phyloP scores from a whole-genome alignment of 2,888 invertebrate genomes.

The Metallyticus violacea region DNA sequence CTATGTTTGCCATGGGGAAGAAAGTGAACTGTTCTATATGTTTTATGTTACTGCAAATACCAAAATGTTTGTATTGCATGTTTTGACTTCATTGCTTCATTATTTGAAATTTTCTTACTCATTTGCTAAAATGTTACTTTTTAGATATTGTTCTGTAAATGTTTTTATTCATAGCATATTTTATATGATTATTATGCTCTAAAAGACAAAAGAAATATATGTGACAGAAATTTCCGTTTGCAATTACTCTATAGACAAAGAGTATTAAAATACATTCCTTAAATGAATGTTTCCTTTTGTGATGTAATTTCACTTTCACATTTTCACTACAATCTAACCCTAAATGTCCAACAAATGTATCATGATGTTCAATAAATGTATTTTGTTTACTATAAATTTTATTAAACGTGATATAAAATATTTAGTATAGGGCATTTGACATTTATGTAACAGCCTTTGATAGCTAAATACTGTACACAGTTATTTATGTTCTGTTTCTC shows the following conservation, averaged over 20 bases:
- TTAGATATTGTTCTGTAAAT: neutral
- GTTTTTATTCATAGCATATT: neutral
- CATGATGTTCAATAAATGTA: neutral
- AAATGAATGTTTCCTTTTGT: neutral
- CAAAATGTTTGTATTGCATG: neutral
- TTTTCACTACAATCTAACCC: neutral
- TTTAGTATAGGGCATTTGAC: neutral
- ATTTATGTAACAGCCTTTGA: neutral
- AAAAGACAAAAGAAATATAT: neutral
- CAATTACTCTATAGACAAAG: neutral
- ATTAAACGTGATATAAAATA: neutral
- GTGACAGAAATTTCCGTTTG: neutral
- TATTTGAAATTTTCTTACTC: neutral
- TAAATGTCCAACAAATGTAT: neutral
- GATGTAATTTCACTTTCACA: neutral
- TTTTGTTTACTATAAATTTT: neutral
- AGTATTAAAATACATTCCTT: neutral
- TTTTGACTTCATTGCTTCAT: neutral
- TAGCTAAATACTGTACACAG: neutral
- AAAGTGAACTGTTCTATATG: neutral
- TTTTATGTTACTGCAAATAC: neutral
- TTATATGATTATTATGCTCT: neutral
- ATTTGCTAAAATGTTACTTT: neutral
- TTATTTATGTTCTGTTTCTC: neutral
- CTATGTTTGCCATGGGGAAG: neutral